phyloP scores from a whole-genome alignment of 2,113 vertebrate species.

The Noturus placidus region DNA sequence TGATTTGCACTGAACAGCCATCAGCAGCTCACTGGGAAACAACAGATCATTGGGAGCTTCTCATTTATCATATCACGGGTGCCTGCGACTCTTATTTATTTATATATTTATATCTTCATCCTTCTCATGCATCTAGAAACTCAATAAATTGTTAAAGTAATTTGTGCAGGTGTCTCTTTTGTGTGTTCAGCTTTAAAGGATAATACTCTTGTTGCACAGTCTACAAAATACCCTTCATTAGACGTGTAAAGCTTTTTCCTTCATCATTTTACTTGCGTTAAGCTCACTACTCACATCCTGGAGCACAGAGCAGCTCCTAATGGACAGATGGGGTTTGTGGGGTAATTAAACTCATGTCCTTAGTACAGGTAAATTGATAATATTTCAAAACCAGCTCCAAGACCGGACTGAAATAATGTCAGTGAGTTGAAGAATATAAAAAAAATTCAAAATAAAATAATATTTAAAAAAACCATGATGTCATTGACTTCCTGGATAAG shows the following conservation, averaged over 20 bases:
- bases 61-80: slow-evolving; percentile 33
- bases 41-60: slow-evolving; percentile 36
- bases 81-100: slow-evolving; percentile 27
- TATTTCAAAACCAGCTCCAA: slow-evolving; percentile 21
- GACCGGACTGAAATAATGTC: slow-evolving; percentile 21
- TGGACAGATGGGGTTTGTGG: slow-evolving; percentile 4
- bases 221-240: slow-evolving; percentile 4
- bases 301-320: not conserved
- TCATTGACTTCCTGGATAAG: slow-evolving; percentile 38
- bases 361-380: slow-evolving; percentile 9
- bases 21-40: slow-evolving; percentile 21
- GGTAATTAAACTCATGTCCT: slow-evolving; percentile 13
- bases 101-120: not conserved
- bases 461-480: slow-evolving; percentile 20
- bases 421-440: not conserved
- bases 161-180: not conserved
- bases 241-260: not conserved
- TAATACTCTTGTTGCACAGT: not conserved
- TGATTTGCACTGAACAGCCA: not conserved
- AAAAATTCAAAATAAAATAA: not conserved
- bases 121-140: slow-evolving; percentile 1
- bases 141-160: slow-evolving; percentile 3
- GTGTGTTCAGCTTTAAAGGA: slow-evolving; percentile 4
- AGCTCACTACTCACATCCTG: not conserved
- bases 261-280: not conserved